A percentile compares a stretch with the other conserved stretches of the same genome.
These are phyloP conservation scores for Oceanodroma tethys DNA, from an alignment of 2,113 vertebrate genomes.

Conservation along the genomic window DNA sequence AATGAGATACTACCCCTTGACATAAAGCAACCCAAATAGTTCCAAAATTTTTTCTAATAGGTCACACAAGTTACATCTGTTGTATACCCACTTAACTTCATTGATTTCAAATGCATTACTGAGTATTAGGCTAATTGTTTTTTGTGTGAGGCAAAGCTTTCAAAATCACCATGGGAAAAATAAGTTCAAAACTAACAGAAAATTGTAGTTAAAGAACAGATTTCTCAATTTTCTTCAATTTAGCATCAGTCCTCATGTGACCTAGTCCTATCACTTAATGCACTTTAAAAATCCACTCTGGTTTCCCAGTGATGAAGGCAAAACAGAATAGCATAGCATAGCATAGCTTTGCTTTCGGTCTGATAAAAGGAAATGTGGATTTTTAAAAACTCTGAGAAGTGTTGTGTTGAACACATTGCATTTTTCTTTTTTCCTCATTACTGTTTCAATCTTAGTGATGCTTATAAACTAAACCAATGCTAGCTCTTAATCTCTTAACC, in stretches of 20 bases:
- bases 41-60: not conserved
- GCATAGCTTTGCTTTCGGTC: not conserved
- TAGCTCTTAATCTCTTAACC: not conserved
- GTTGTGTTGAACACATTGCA: not conserved
- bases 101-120: not conserved
- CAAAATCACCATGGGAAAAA: not conserved
- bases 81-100: not conserved
- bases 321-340: not conserved
- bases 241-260: not conserved
- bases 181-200: constrained; percentile 19
- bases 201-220: not conserved
- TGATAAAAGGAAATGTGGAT: not conserved
- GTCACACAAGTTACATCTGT: not conserved
- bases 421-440: not conserved
- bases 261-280: not conserved
- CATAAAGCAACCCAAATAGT: not conserved
- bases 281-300: not conserved
- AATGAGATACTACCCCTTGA: not conserved
- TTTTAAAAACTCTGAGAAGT: not conserved
- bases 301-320: not conserved
- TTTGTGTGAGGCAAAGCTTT: not conserved
- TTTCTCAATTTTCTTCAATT: constrained; percentile 17
- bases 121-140: not conserved
- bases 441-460: not conserved
- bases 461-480: not conserved